A percentile compares a stretch with the other conserved stretches of the same genome.
These are phyloP conservation scores for Cepphus grylle DNA, from an alignment of 2,113 vertebrate genomes.

Conservation along the genomic window DNA sequence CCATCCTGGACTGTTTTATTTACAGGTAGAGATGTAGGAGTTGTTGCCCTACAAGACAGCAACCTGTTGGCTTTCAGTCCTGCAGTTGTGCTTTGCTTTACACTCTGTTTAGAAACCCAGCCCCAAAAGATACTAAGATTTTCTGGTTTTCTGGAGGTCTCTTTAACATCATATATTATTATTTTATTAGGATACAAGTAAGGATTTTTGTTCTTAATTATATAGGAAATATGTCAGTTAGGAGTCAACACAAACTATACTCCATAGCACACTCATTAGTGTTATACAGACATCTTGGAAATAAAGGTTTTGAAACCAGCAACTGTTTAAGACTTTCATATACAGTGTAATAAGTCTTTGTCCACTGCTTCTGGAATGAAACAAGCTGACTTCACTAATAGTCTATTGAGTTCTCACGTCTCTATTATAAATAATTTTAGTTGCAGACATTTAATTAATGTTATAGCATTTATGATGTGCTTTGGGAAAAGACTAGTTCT, in stretches of 20 bases:
- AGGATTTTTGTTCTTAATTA: not conserved
- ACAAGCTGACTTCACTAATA: slow-evolving; percentile 51
- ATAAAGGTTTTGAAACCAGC: slow-evolving; percentile 28
- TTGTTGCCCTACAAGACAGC: not conserved
- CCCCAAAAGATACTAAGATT: not conserved
- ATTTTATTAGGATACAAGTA: not conserved
- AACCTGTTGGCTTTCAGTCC: not conserved
- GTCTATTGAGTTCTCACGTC: slow-evolving; percentile 37
- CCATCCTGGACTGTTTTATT: not conserved
- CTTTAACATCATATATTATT: not conserved
- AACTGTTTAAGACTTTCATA: not conserved
- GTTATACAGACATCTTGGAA: not conserved
- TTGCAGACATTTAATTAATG: slow-evolving; percentile 58
- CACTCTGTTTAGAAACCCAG: not conserved
- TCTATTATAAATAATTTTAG: slow-evolving; percentile 64
- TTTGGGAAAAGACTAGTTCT: slow-evolving; percentile 15
- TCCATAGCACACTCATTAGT: not conserved
- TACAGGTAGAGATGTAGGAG: not conserved
- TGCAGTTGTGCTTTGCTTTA: not conserved
- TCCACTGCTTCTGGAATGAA: slow-evolving; percentile 19
- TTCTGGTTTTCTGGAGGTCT: not conserved
- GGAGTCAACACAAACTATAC: not conserved
- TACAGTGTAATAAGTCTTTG: not conserved
- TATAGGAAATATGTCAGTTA: not conserved
- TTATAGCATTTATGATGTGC: slow-evolving; percentile 33